Evolutionary conservation across 1,140 invertebrate genomes (phyloP), one percentile per base, ranked within the genome.

Genomic region (Diorhabda sublineata): DNA sequence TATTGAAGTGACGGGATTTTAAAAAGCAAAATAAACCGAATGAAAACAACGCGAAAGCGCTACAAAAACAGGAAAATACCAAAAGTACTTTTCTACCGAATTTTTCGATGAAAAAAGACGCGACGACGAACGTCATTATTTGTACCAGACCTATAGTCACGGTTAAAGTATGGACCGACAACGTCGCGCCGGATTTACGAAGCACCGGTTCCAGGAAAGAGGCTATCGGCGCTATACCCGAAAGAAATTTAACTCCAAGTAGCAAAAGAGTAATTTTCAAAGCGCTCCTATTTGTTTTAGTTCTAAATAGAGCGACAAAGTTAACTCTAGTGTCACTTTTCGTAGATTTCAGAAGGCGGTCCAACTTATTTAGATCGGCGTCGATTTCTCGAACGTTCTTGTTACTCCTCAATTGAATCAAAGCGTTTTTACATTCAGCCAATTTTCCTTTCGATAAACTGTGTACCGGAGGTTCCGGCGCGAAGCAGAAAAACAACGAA

Each of bases 191-290:
- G 3, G 90, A 85, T 41, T 80, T 82, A 60, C 84, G 70, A 73
- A 96, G 95, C 64, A 97, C 95, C 0, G 81, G 76, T 0, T 85
- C 85, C 0, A 90, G 85, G 74, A 94, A 95, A 78, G 94, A 94
- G 68, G 94, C 89, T 41, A 96, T 90, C 1, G 90, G 91, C 74
- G 95, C 95, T 42, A 96, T 91, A 57, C 94, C 92, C 65, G 89
- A 90, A 42, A 95, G 81, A 78, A 96, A 93, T 77, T 96, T 93
- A 78, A 95, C 91, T 64, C 92, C 82, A 91, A 96, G 94, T 0
- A 96, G 82, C 8, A 88, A 87, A 70, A 92, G 86, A 57, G 87
- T 88, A 47, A 96, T 91, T 4, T 88, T 68, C 7, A 95, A 78
- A 5, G 89, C 91, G 79, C 89, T 92, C 9, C 85, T 81, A 73